Conservation (phyloP, 2,888 invertebrate genomes). For the Neoaliturus tenellus region DNA sequence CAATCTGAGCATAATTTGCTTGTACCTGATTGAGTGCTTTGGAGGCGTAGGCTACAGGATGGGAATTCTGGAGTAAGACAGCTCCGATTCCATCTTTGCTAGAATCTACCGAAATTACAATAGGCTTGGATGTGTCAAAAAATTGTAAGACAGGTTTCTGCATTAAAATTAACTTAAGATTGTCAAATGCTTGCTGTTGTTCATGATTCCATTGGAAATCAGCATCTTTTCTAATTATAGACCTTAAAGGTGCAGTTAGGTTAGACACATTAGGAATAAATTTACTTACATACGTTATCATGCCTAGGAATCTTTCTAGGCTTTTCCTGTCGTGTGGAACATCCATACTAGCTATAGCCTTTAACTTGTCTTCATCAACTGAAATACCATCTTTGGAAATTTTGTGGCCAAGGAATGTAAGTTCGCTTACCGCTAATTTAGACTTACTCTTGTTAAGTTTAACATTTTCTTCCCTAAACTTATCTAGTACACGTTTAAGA, state of each 20-base stretch:
- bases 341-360: conserved; percentile 64
- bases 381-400: conserved; percentile 60
- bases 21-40: too few relatives aligned
- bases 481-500: not conserved
- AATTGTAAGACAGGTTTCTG: conserved; percentile 5
- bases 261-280: conserved; percentile 66
- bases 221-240: conserved; percentile 62
- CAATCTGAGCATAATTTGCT: too few relatives aligned
- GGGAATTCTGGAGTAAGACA: too few relatives aligned
- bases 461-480: conserved; percentile 28
- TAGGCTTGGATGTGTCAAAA: conserved; percentile 39
- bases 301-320: conserved; percentile 67
- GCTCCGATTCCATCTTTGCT: conserved; percentile 18
- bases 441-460: conserved; percentile 57
- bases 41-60: too few relatives aligned
- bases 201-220: conserved; percentile 58
- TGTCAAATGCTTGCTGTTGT: conserved; percentile 50
- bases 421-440: conserved; percentile 17
- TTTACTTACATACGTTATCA: conserved; percentile 67
- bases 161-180: conserved; percentile 25
- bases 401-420: conserved; percentile 53
- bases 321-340: conserved; percentile 65
- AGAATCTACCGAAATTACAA: conserved; percentile 45
- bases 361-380: conserved; percentile 62
- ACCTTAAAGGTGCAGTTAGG: conserved; percentile 62